Evolutionary conservation across 2,888 invertebrate genomes (phyloP).

Genomic region (Alloscopus bannaensis): DNA sequence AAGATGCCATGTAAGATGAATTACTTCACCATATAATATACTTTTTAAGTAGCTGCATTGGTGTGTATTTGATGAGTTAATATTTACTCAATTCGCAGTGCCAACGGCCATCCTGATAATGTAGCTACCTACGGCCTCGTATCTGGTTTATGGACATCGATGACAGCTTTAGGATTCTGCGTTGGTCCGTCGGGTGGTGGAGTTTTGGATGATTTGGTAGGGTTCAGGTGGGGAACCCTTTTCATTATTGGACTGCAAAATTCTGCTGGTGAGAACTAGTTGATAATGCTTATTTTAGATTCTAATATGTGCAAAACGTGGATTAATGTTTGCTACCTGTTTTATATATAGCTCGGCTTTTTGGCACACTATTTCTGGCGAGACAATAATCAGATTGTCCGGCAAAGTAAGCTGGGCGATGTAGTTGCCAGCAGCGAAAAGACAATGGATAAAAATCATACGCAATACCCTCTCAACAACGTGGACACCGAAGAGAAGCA

Average conservation of each 20-base stretch:
- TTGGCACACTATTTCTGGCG: too few relatives aligned
- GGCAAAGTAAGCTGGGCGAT: too few relatives aligned
- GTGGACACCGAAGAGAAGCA: too few relatives aligned
- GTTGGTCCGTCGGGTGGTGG: constrained; percentile 74
- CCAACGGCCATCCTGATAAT: constrained; percentile 86
- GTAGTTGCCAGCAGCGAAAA: too few relatives aligned
- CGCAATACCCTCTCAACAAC: too few relatives aligned
- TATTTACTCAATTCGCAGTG: constrained; percentile 76
- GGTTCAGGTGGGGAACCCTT: constrained; percentile 82
- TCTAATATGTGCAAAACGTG: too few relatives aligned
- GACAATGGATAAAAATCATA: too few relatives aligned
- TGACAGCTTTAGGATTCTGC: constrained; percentile 91
- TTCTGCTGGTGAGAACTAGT: constrained; percentile 80
- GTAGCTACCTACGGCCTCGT: constrained; percentile 92
- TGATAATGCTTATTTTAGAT: neutral
- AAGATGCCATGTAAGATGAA: constrained; percentile 84
- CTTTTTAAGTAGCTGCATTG: neutral
- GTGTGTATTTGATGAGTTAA: neutral
- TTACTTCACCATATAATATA: neutral
- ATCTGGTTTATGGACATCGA: constrained; percentile 93
- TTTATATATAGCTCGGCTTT: too few relatives aligned
- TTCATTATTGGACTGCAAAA: constrained; percentile 83
- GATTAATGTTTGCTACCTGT: too few relatives aligned
- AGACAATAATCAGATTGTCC: too few relatives aligned
- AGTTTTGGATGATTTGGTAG: constrained; percentile 73